Evolutionary conservation across 2,113 vertebrate genomes (phyloP).

Genomic region (Gadus chalcogrammus): DNA sequence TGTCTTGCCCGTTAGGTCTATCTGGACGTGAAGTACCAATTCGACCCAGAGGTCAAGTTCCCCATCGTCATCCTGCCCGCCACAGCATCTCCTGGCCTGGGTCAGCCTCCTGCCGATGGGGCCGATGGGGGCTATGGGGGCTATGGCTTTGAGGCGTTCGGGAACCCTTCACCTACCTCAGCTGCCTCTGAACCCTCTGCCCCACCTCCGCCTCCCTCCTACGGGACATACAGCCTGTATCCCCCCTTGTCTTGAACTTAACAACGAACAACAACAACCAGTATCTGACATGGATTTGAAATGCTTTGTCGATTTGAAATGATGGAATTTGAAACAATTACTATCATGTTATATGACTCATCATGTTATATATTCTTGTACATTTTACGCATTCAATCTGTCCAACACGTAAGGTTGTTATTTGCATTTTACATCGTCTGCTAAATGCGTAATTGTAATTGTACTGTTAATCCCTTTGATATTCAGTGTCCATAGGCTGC

Average conservation of each 20-base stretch:
- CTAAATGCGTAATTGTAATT: no score
- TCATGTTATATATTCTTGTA: no score
- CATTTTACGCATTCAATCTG: no score
- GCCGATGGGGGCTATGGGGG: background rate
- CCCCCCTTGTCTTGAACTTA: background rate
- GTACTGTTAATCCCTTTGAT: no score
- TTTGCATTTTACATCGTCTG: no score
- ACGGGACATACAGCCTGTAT: conserved; percentile 24
- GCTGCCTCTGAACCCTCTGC: background rate
- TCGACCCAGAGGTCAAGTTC: conserved; percentile 64
- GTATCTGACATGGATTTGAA: no score
- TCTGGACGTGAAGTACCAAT: conserved; percentile 59
- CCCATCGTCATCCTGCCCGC: conserved; percentile 47
- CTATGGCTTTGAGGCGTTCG: conserved; percentile 25
- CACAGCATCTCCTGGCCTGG: background rate
- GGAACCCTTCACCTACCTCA: conserved; percentile 16
- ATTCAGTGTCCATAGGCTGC: no score
- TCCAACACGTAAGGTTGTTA: no score
- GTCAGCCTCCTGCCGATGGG: conserved; percentile 9
- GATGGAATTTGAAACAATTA: no score
- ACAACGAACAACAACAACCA: no score
- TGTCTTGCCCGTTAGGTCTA: conserved; percentile 47
- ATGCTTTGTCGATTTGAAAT: no score
- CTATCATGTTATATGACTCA: no score
- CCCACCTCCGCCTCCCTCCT: conserved; percentile 33